These are phyloP conservation scores for Eptesicus fuscus DNA, from an alignment of 2,113 vertebrate species.

Conservation along the genomic window DNA sequence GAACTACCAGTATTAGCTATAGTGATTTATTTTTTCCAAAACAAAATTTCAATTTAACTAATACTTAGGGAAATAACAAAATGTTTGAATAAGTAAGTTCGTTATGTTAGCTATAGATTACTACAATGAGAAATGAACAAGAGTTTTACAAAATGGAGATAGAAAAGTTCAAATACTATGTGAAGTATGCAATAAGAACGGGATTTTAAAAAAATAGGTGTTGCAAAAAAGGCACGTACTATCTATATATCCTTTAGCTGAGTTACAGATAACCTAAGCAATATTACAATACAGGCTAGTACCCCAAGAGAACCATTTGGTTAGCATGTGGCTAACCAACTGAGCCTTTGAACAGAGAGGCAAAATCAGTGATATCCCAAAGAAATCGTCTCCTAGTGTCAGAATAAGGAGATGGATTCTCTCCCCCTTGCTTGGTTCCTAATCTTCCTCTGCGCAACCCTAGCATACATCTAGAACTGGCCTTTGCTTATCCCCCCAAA, in stretches of 20 bases:
- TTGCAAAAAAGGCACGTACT: neutral
- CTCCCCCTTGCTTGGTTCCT: neutral
- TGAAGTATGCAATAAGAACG: neutral
- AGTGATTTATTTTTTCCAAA: neutral
- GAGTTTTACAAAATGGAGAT: neutral
- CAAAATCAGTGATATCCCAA: neutral
- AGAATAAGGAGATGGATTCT: neutral
- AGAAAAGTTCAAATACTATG: neutral
- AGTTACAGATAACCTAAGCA: neutral
- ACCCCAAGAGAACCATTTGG: neutral
- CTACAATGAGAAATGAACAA: neutral
- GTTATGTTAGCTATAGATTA: neutral
- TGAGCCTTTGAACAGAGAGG: neutral
- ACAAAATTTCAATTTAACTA: neutral
- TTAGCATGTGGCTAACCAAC: neutral
- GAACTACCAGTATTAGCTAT: neutral
- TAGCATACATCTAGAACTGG: neutral
- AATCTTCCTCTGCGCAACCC: neutral
- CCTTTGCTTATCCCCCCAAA: neutral
- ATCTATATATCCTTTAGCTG: neutral
- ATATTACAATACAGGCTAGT: neutral
- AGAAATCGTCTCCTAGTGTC: neutral
- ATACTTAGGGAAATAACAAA: neutral
- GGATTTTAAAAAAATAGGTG: neutral
- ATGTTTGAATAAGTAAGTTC: neutral